These are phyloP conservation scores for Haplochromis vanheusdeni DNA, from an alignment of 2,113 vertebrate species.

Conservation along the genomic window DNA sequence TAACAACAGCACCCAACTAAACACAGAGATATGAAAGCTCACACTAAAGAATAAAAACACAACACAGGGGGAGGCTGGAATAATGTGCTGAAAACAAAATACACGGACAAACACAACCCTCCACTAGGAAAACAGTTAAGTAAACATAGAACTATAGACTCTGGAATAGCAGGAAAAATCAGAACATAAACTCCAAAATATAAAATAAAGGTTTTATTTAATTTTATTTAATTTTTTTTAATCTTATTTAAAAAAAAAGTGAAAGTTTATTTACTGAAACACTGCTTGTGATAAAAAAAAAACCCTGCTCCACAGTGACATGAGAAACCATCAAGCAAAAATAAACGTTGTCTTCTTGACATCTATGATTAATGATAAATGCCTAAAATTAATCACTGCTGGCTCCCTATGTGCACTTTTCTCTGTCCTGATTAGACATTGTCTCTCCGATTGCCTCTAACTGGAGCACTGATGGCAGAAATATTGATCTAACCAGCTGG, in stretches of 20 bases:
- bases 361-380: background rate
- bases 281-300: background rate
- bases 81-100: background rate
- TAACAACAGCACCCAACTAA: background rate
- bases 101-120: background rate
- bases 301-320: accelerated
- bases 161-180: background rate
- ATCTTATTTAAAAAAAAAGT: background rate
- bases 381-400: background rate
- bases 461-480: background rate
- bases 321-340: background rate
- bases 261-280: background rate
- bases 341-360: background rate
- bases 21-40: background rate
- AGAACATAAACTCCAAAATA: background rate
- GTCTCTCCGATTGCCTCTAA: background rate
- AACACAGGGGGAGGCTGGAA: background rate
- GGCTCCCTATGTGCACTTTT: background rate
- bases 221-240: accelerated
- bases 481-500: background rate
- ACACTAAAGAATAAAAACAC: background rate
- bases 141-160: background rate
- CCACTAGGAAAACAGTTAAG: background rate
- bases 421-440: background rate
- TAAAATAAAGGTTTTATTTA: background rate